Base-by-base conservation (phyloP, 1,140 invertebrate genomes). In the Saccostrea cuccullata region DNA sequence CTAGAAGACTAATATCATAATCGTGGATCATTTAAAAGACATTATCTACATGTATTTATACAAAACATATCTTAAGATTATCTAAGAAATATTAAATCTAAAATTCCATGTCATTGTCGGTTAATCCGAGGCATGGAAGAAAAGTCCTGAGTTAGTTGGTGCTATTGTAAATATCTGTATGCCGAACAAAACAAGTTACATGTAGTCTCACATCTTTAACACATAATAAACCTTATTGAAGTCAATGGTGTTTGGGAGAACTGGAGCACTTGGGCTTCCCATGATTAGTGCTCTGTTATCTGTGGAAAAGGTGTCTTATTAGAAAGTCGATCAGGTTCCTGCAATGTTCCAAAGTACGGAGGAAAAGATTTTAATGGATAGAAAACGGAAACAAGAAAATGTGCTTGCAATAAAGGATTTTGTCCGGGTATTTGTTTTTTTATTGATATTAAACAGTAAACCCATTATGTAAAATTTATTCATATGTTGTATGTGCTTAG, bases 31-130 rank as follows among this genome's bases (percentile, higher is more conserved):
- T 30, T 77, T 77, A 77, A 77, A 30, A 26, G 23, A 26, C 12
- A 73, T 77, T 77, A 77, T 77, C 70, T n/a, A n/a, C n/a, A n/a
- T n/a, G n/a, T 77, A 77, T 77, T 77, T 13, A 77, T 77, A 77
- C 70, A 17, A 26, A 15, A 77, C 36, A 36, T 30, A 36, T 30
- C 70, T 36, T 12, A 30, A 30, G 70, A 77, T 77, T 77, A 77
- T 26, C 70, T 17, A 12, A 77, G 11, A 77, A 26, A 77, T 77
- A 77, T n/a, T 36, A 30, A 77, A 77, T 77, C 70, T 77, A 4
- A 13, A 36, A 36, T 77, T 77, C 70, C 70, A 77, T 30, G 23
- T 26, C 70, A 30, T 77, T 77, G 70, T 77, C 70, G 30, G 26
- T 30, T 77, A 77, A 77, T 77, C 70, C 26, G 23, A 26, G 30